A percentile compares a stretch with the other conserved stretches of the same genome.
phyloP scores from a whole-genome alignment of 2,888 invertebrate species.

The Agapetus fuscipes region DNA sequence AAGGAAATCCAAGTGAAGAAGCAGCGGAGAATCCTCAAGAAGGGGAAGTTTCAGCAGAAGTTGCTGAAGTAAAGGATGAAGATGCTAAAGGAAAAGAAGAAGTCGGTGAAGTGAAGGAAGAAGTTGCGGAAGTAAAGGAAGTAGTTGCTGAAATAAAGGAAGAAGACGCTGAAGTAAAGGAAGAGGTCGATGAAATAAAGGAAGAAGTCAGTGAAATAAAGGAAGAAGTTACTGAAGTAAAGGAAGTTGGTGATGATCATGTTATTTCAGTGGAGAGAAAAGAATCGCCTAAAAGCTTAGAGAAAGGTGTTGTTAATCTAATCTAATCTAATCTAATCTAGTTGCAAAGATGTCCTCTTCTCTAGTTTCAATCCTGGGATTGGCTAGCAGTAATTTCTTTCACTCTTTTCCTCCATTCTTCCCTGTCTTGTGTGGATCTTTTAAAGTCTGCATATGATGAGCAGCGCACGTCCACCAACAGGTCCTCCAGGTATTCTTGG shows the following conservation, averaged over 20 bases:
- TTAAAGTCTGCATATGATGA: background rate
- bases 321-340: constrained; percentile 22
- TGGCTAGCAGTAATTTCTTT: background rate
- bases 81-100: background rate
- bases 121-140: too few species aligned
- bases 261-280: too few species aligned
- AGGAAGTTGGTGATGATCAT: background rate
- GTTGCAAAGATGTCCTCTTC: too few species aligned
- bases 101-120: background rate
- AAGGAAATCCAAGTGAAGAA: background rate
- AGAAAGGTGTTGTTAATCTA: too few species aligned
- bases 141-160: background rate
- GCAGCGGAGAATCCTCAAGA: background rate
- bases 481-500: too few species aligned
- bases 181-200: background rate
- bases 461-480: too few species aligned
- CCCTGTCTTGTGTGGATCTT: too few species aligned
- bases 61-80: background rate
- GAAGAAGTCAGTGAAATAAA: constrained; percentile 1
- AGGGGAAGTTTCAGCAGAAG: background rate
- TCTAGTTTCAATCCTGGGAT: too few species aligned
- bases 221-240: background rate
- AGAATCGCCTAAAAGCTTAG: too few species aligned
- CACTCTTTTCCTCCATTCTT: too few species aligned
- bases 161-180: background rate